Evolutionary conservation across 2,113 vertebrate species (phyloP), one percentile per base, ranked within the genome.

Genomic region (Dicentrarchus labrax): DNA sequence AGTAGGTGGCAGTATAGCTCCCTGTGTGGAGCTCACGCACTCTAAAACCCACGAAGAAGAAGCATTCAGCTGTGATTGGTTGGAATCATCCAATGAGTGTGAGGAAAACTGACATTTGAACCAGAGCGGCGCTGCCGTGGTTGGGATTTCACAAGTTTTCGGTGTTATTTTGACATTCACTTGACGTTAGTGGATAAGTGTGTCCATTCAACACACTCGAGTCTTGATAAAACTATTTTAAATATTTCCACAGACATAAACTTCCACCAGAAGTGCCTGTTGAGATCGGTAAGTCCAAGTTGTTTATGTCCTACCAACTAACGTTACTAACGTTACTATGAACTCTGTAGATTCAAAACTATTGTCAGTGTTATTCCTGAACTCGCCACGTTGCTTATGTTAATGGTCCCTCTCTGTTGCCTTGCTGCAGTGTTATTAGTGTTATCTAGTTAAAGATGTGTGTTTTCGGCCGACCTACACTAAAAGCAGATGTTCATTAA

Each of bases 11-110:
- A 65, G 43, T 72, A 50, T 41, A 22, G 0, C 5, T 2, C n/a
- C 6, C 39, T 5, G 2, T 11, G 2, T 61, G 19, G 0, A 6
- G 12, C 4, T 0, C 4, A 19, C 11, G 22, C 0, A 4, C 1
- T 6, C 2, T 2, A n/a, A 64, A 68, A 61, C 0, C 9, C 53
- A 80, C 5, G 84, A 90, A 88, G 89, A 93, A 91, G 75, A 86
- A 45, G 0, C 0, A 0, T 5, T 6, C 0, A 0, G 36, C n/a
- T 83, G 41, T 83, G 83, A 92, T 93, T 93, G 92, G 93, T 59
- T 78, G 15, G 30, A 60, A 24, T 64, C 1, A 4, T 76, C 84
- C 82, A 86, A 81, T 87, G 8, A 53, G 16, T 0, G 16, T 38
- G 13, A 39, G 48, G 30, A 6, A 21, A 4, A 8, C 30, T 45